Base-by-base conservation (phyloP, 2,113 vertebrate genomes). In the Eonycteris spelaea region DNA sequence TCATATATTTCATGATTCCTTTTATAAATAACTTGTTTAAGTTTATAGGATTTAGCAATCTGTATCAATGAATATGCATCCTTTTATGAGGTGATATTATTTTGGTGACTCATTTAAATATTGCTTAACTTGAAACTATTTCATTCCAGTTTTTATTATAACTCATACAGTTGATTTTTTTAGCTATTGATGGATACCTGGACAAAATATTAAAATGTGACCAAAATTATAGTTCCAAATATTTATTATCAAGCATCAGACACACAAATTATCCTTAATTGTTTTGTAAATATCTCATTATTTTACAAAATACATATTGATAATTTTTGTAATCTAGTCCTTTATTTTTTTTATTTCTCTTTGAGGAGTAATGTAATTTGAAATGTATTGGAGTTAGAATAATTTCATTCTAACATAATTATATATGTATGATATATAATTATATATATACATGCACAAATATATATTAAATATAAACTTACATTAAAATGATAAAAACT, bases 11-110 rank as follows among this genome's bases (percentile, higher is more conserved):
- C 71, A 21, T 53, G 15, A 73, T 86, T 73, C 43, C 7, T 2
- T 97, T 78, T 91, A 26, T 92, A 97, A 97, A 95, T 91, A 86
- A 91, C 63, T 90, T 88, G 5, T 67, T 92, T 92, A 89, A 91
- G 45, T 45, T 12, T 43, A 12, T 26, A 24, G 45, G 12, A 91
- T 80, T 82, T 70, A 83, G 30, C 24, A 86, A 35, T 86, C 4
- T 74, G 1, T 73, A 28, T 38, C n/a, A 59, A 45, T 38, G n/a
- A 88, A 55, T 28, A 63, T 43, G 12, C 12, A 88, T 89, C 15
- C 15, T 70, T 70, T 70, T 65, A 24, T 51, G 21, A 77, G 74
- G 16, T 40, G 4, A 73, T 45, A 45, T 90, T 71, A 53, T 85
- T 93, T 93, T 82, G 71, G 45, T 83, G 45, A 94, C 3, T 28